Percentiles rank a stretch among this genome's conserved stretches.
These are phyloP conservation scores for Ctenosaura bakeri DNA, from an alignment of 2,797 vertebrate species.

Conservation along the genomic window DNA sequence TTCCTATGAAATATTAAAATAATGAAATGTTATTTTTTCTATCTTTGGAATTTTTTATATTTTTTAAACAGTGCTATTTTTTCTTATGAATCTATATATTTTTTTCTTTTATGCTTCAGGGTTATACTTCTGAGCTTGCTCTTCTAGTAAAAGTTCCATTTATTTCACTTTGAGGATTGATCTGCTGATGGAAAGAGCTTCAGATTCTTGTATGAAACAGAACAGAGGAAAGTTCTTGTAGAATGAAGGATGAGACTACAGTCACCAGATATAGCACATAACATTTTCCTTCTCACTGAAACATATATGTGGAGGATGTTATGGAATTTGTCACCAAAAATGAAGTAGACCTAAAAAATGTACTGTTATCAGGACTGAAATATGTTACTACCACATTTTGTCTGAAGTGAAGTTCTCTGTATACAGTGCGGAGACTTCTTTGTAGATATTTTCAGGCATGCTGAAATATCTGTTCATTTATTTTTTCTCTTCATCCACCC, in stretches of 20 bases:
- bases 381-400: not conserved
- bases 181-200: not conserved
- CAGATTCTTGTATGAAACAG: constrained; percentile 20
- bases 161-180: constrained; percentile 25
- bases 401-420: not conserved
- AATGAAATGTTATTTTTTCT: constrained; percentile 41
- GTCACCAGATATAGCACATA: not conserved
- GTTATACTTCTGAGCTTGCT: constrained; percentile 2
- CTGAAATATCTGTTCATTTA: not conserved
- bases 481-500: too few relatives aligned
- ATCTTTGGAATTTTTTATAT: not conserved
- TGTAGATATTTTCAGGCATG: not conserved
- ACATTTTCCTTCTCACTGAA: not conserved
- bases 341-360: not conserved
- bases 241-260: not conserved
- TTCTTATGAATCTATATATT: constrained; percentile 1
- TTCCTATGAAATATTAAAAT: constrained; percentile 57
- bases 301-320: not conserved
- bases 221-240: not conserved
- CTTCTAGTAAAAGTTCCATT: constrained; percentile 13
- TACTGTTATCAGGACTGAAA: not conserved
- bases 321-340: not conserved
- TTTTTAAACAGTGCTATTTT: constrained; percentile 19
- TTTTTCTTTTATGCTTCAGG: not conserved
- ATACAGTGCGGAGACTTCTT: not conserved